These are phyloP conservation scores for Drosophila aff. DNA, from an alignment of 1,140 invertebrate species.

Conservation along the genomic window DNA sequence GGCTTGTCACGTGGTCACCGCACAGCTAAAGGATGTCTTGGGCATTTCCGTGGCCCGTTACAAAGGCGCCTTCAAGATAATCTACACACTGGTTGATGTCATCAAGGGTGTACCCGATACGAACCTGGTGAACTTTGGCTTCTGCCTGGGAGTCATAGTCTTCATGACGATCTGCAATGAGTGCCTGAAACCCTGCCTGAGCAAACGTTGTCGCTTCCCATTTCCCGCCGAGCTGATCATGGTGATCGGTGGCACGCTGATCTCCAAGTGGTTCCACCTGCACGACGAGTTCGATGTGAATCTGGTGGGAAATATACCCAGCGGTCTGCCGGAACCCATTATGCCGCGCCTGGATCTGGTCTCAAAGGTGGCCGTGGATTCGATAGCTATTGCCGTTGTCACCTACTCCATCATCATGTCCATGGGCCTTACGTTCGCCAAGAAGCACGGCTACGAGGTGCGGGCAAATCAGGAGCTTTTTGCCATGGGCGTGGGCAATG, in stretches of 20 bases:
- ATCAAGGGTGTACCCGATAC: slow-evolving; percentile 87
- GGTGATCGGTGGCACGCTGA: slow-evolving; percentile 91
- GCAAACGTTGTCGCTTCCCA: slow-evolving; percentile 90
- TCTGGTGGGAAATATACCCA: slow-evolving; percentile 91
- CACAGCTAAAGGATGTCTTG: slow-evolving; percentile 95
- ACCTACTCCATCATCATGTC: slow-evolving; percentile 96
- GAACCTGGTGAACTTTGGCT: slow-evolving; percentile 89
- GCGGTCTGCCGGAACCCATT: slow-evolving; percentile 86
- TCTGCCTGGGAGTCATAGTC: slow-evolving; percentile 90
- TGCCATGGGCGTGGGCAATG: slow-evolving; percentile 91
- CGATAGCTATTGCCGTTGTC: slow-evolving; percentile 92
- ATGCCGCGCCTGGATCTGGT: slow-evolving; percentile 86
- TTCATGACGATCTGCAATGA: slow-evolving; percentile 92
- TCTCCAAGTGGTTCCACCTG: slow-evolving; percentile 86
- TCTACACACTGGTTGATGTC: slow-evolving; percentile 89
- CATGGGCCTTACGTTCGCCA: slow-evolving; percentile 96
- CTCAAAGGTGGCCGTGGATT: slow-evolving; percentile 85
- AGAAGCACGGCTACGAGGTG: slow-evolving; percentile 94
- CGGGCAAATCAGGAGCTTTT: slow-evolving; percentile 95
- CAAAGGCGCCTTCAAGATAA: slow-evolving; percentile 90
- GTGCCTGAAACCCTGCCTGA: slow-evolving; percentile 91
- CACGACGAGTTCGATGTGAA: slow-evolving; percentile 64
- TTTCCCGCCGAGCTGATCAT: slow-evolving; percentile 94
- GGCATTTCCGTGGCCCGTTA: slow-evolving; percentile 89
- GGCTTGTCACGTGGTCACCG: slow-evolving; percentile 95